These are phyloP conservation scores for Pseudotriccus pelzelni DNA, from an alignment of 2,797 vertebrate species.

Conservation along the genomic window DNA sequence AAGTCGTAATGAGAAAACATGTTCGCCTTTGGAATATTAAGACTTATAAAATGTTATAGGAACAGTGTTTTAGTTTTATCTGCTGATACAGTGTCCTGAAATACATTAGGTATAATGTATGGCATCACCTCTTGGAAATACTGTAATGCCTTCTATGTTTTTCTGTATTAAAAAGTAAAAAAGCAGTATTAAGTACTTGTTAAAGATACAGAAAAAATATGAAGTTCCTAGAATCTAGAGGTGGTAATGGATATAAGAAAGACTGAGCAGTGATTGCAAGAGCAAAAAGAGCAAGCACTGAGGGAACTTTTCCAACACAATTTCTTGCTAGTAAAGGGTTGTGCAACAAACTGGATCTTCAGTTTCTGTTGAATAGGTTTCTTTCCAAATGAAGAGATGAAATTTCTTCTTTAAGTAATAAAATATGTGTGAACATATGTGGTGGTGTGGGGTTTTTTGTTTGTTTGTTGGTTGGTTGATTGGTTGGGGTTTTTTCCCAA, in stretches of 20 bases:
- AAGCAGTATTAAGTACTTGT: accelerated
- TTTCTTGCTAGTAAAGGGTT: background rate
- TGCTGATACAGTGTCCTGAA: background rate
- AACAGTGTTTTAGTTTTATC: background rate
- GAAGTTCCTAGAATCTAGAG: background rate
- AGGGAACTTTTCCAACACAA: background rate
- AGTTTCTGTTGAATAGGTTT: background rate
- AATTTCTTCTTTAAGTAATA: background rate
- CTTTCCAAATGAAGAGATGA: background rate
- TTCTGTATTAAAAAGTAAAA: background rate
- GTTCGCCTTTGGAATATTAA: background rate
- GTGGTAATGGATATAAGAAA: background rate
- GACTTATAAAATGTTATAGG: background rate
- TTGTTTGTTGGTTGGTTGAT: background rate
- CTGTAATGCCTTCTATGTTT: background rate
- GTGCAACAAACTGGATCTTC: background rate
- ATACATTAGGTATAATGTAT: accelerated
- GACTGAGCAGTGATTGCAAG: background rate
- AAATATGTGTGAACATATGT: background rate
- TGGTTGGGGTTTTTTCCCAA: background rate
- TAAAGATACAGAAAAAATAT: background rate
- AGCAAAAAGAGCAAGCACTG: background rate
- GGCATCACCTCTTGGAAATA: background rate
- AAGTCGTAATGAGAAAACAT: background rate
- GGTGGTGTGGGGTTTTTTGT: background rate